Evolutionary conservation across 2,113 vertebrate species (phyloP).

Genomic region (Cryptotis parvus): DNA sequence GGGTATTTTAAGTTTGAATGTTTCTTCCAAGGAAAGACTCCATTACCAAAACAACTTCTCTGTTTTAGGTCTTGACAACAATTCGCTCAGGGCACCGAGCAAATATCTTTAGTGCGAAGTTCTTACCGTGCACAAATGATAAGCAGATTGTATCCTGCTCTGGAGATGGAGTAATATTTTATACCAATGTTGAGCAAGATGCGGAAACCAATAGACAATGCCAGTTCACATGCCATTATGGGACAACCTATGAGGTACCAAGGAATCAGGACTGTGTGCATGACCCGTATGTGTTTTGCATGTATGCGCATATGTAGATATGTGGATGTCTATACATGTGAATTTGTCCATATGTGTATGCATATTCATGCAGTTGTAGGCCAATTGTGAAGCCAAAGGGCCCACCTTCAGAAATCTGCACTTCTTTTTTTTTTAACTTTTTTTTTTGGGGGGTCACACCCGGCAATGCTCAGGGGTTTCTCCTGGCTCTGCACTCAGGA

Average conservation of each 20-base stretch:
- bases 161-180: slow-evolving; percentile 98
- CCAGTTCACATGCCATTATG: slow-evolving; percentile 98
- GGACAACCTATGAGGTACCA: slow-evolving; percentile 98
- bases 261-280: not conserved
- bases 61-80: slow-evolving; percentile 94
- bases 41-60: slow-evolving; percentile 28
- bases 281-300: not conserved
- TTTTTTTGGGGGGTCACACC: too few relatives aligned
- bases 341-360: not conserved
- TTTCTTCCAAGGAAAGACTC: slow-evolving; percentile 47
- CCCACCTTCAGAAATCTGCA: too few relatives aligned
- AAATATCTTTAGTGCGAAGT: slow-evolving; percentile 99
- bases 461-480: too few relatives aligned
- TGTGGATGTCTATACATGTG: not conserved
- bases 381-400: too few relatives aligned
- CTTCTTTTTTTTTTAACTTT: too few relatives aligned
- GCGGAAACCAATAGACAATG: slow-evolving; percentile 96
- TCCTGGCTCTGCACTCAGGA: too few relatives aligned
- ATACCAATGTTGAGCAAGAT: slow-evolving; percentile 96
- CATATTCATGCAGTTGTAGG: not conserved
- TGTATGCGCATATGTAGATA: not conserved
- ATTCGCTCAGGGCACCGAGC: slow-evolving; percentile 98
- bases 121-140: slow-evolving; percentile 97
- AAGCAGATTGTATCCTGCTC: slow-evolving; percentile 99
- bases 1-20: slow-evolving; percentile 28